These are phyloP conservation scores for Cathartes aura DNA, from an alignment of 2,113 vertebrate species.

Conservation along the genomic window DNA sequence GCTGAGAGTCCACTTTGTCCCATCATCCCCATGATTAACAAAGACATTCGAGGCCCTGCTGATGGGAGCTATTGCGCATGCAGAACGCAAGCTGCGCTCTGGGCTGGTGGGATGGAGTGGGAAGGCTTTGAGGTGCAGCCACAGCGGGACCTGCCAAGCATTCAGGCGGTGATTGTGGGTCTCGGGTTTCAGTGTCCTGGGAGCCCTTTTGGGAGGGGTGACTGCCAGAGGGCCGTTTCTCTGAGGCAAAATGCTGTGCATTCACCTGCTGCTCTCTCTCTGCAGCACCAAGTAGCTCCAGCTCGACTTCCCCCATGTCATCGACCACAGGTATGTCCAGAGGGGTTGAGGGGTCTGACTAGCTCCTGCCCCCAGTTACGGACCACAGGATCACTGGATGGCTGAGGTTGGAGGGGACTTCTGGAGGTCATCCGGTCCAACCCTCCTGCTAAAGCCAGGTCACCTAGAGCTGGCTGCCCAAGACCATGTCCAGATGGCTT, in stretches of 20 bases:
- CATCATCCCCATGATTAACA: neutral
- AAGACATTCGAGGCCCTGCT: too few species aligned
- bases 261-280: neutral
- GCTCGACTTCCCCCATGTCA: rapidly evolving
- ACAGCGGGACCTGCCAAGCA: rapidly evolving
- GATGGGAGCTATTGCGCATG: neutral
- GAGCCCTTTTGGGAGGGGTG: neutral
- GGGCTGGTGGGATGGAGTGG: neutral
- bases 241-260: neutral
- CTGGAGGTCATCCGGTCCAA: too few species aligned
- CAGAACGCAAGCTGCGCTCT: neutral
- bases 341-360: neutral
- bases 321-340: neutral
- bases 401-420: neutral
- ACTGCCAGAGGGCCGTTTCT: neutral
- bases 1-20: neutral
- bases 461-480: neutral
- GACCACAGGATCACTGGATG: neutral
- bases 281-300: neutral
- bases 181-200: neutral
- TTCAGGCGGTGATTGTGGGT: neutral
- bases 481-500: neutral
- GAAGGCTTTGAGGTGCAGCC: neutral
- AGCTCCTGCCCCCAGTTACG: neutral
- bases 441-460: rapidly evolving